Percentiles rank a stretch among this genome's conserved stretches.
These are phyloP conservation scores for Halichoeres trimaculatus DNA, from an alignment of 2,113 vertebrate genomes.

Conservation along the genomic window DNA sequence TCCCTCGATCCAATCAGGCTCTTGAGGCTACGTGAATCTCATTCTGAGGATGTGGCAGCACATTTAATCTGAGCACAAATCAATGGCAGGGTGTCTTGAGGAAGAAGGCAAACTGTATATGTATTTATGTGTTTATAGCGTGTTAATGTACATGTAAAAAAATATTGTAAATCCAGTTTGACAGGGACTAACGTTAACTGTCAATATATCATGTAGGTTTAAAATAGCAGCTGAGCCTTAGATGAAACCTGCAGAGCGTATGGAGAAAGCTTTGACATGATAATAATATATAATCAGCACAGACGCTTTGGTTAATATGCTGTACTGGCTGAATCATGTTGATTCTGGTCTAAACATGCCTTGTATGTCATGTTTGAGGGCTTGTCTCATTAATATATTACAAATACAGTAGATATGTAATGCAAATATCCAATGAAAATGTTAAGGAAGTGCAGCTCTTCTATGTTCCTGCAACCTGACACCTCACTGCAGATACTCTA, in stretches of 20 bases:
- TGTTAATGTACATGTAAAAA: neutral
- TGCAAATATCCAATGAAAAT: slow-evolving; percentile 7
- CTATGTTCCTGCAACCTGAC: slow-evolving; percentile 50
- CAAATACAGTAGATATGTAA: neutral
- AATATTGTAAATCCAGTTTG: slow-evolving; percentile 10
- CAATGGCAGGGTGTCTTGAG: slow-evolving; percentile 55
- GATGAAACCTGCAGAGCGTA: neutral
- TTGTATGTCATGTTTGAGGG: neutral
- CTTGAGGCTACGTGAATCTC: slow-evolving; percentile 76
- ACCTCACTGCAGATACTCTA: slow-evolving; percentile 54
- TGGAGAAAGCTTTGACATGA: neutral
- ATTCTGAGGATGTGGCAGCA: slow-evolving; percentile 74
- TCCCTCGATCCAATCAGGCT: slow-evolving; percentile 74
- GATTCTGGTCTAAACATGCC: neutral
- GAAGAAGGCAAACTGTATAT: slow-evolving; percentile 49
- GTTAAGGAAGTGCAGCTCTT: slow-evolving; percentile 45
- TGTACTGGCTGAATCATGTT: neutral
- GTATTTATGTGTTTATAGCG: slow-evolving; percentile 17
- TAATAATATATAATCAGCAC: neutral
- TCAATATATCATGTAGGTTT: neutral
- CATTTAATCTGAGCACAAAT: slow-evolving; percentile 68
- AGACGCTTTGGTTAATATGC: neutral
- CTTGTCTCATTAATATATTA: neutral
- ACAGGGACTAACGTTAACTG: neutral
- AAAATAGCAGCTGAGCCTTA: neutral